Base-by-base conservation (phyloP, 2,113 vertebrate genomes). In the Pygoscelis adeliae region DNA sequence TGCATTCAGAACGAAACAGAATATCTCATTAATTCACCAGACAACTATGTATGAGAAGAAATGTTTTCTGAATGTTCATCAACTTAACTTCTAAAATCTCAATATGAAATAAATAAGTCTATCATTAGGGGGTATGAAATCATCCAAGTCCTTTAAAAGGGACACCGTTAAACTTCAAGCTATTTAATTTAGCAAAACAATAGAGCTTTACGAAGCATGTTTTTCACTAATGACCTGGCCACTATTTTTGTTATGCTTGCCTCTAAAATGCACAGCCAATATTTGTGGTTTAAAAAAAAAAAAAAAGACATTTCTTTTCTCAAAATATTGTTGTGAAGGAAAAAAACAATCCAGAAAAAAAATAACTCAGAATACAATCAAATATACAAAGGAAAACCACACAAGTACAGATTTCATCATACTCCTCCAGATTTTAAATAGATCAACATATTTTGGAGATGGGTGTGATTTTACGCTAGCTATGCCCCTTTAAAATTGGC, bases 371-470 rank as follows among this genome's bases (percentile, higher is more conserved):
- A 79, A 47, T 59, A 87, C 77, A 84, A 95, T 94, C 83, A 90
- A 93, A 94, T 90, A 94, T 81, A 92, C 76, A 90, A 97, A 97
- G 80, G 93, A 95, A 97, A 97, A 91, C 61, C 92, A 97, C 90
- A 90, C 58, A 38, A 94, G 66, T 49, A 67, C 67, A 94, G 72
- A 92, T 89, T 93, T 97, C 94, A 93, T 70, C 85, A 53, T 61
- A 84, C 44, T 97, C 90, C 89, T 92, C 72, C 92, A 93, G 80
- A 84, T 92, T 95, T 96, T 95, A 93, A 97, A 87, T 36, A 95
- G 83, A 97, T 92, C 86, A 82, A 93, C 77, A 74, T 84, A 95
- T 90, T 96, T 80, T 90, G 77, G 90, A 91, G 92, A 97, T 87
- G 72, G 95, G 72, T 96, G 90, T 63, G 86, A 95, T 95, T 89